Conservation (phyloP, 2,113 vertebrate species). For the Halcyon malimbica region DNA sequence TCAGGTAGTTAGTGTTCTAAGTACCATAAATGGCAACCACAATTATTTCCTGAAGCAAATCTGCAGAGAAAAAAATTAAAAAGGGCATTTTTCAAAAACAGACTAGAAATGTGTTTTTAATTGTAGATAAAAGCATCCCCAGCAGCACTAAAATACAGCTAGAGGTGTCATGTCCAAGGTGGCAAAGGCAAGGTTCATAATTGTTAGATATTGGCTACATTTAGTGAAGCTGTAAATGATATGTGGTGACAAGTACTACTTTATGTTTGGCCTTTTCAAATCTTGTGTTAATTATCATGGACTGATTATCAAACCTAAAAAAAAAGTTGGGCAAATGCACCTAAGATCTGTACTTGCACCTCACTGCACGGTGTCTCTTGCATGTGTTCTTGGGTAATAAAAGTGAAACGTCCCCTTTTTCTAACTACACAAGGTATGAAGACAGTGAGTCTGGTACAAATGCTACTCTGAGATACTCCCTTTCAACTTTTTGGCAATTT, state of each 20-base stretch:
- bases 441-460: background rate
- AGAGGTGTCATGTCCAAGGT: background rate
- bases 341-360: background rate
- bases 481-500: background rate
- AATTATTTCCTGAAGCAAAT: slow-evolving; percentile 33
- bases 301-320: background rate
- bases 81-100: background rate
- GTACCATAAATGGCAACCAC: background rate
- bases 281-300: background rate
- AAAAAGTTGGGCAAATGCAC: background rate
- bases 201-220: background rate
- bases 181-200: background rate
- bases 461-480: background rate
- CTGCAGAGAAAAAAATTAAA: background rate
- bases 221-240: background rate
- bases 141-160: slow-evolving; percentile 1
- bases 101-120: background rate
- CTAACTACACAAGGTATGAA: background rate
- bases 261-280: background rate
- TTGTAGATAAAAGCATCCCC: slow-evolving; percentile 28
- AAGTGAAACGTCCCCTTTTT: background rate
- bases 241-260: background rate
- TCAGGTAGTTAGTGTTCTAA: background rate
- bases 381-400: background rate
- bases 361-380: accelerated